Conservation (phyloP, 2,888 invertebrate genomes). For the Nomada flava region DNA sequence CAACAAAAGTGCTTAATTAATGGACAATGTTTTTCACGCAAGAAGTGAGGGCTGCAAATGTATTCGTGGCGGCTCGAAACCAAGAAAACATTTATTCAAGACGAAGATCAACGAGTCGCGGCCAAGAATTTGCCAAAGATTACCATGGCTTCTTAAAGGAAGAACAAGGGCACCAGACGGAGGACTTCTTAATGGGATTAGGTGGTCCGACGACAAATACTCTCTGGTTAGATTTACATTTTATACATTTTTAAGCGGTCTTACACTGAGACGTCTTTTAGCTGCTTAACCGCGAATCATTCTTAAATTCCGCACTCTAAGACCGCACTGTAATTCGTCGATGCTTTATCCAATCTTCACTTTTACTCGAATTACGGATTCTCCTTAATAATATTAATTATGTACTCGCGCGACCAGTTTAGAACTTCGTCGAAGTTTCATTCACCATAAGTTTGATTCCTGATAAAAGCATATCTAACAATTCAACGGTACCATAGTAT, state of each 20-base stretch:
- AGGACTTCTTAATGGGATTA: constrained; percentile 84
- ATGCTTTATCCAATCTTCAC: constrained; percentile 9
- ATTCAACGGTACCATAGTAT: too few species aligned
- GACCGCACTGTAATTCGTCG: constrained; percentile 2
- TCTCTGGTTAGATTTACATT: constrained; percentile 83
- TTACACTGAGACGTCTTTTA: constrained; percentile 52
- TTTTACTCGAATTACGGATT: constrained; percentile 13
- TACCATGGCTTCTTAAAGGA: constrained; percentile 75
- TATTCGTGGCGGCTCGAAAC: constrained; percentile 73
- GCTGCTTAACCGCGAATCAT: constrained; percentile 44
- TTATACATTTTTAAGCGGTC: constrained; percentile 83
- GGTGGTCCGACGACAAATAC: constrained; percentile 81
- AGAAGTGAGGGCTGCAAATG: constrained; percentile 32
- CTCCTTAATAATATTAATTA: background rate
- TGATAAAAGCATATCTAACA: too few species aligned
- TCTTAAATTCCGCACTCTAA: constrained; percentile 41
- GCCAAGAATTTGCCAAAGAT: constrained; percentile 80
- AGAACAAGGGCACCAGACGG: constrained; percentile 72
- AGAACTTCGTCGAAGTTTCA: background rate
- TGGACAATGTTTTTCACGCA: background rate
- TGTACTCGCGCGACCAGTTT: background rate
- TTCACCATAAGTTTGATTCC: too few species aligned
- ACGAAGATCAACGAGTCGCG: constrained; percentile 79
- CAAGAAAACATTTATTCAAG: constrained; percentile 82
- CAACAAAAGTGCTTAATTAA: constrained; percentile 21